Conservation (phyloP, 2,797 vertebrate genomes). For the Tamandua tetradactyla region DNA sequence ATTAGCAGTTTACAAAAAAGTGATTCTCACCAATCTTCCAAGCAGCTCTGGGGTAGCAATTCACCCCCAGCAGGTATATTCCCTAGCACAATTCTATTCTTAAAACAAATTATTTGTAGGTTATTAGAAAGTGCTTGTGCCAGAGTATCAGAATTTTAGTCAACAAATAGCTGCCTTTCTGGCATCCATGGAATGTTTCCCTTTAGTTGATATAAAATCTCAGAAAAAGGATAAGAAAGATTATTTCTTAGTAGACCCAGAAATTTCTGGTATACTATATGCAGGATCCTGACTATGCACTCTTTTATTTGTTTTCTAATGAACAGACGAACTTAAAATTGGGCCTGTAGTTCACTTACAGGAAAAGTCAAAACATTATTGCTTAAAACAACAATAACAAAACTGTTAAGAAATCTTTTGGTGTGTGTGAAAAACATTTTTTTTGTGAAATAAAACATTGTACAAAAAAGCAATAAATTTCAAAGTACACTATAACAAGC, state of each 20-base stretch:
- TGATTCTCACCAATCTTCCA: background rate
- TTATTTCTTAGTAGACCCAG: background rate
- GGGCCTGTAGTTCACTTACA: background rate
- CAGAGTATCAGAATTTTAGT: slow-evolving; percentile 2
- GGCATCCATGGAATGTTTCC: background rate
- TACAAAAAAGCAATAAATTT: too few relatives aligned
- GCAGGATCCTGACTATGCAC: background rate
- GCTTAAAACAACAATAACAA: background rate
- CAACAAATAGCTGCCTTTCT: slow-evolving; percentile 14
- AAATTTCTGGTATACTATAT: background rate
- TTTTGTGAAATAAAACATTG: too few relatives aligned
- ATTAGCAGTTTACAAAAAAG: slow-evolving; percentile 14
- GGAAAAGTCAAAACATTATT: background rate
- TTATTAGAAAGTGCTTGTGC: slow-evolving; percentile 3
- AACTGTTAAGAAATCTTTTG: slow-evolving; percentile 11
- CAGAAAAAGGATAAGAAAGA: background rate
- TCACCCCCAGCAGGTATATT: background rate
- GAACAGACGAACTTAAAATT: background rate
- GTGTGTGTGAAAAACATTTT: too few relatives aligned
- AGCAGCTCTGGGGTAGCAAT: slow-evolving; percentile 37
- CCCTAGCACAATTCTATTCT: background rate
- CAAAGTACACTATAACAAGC: too few relatives aligned
- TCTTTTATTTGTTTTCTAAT: background rate
- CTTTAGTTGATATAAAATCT: slow-evolving; percentile 15
- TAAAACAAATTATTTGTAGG: background rate